phyloP scores from a whole-genome alignment of 2,113 vertebrate species.

The Taxidea taxus region DNA sequence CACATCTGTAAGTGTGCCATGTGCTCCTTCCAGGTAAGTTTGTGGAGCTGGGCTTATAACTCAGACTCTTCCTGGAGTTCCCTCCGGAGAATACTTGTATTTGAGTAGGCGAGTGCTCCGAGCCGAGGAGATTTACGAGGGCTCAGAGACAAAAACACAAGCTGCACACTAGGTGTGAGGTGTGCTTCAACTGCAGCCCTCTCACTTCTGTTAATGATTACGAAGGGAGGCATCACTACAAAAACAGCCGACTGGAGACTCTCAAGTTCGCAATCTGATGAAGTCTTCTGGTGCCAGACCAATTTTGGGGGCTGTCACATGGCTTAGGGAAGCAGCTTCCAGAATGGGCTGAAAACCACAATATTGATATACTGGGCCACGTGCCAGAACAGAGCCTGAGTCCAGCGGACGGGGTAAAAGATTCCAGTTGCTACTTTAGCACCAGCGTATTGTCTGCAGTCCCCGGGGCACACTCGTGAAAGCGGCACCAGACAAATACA shows the following conservation, averaged over 20 bases:
- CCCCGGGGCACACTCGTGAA: conserved; percentile 42
- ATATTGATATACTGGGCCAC: conserved; percentile 72
- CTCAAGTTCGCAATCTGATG: conserved; percentile 63
- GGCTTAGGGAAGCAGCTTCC: conserved; percentile 67
- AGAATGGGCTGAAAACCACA: conserved; percentile 76
- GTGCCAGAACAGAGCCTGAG: conserved; percentile 62
- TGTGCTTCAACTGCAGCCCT: conserved; percentile 33
- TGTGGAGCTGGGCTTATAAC: conserved; percentile 19
- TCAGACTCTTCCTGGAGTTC: not conserved
- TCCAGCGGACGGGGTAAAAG: conserved; percentile 59
- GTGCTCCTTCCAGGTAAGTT: conserved; percentile 40
- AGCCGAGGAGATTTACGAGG: conserved; percentile 54
- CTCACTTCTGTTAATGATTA: conserved; percentile 70
- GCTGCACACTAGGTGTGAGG: conserved; percentile 57
- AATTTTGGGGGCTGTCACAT: conserved; percentile 73
- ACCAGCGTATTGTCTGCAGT: conserved; percentile 59
- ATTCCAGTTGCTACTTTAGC: conserved; percentile 69
- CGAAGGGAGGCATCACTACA: conserved; percentile 63
- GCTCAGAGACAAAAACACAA: conserved; percentile 63
- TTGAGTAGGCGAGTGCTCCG: conserved; percentile 3
- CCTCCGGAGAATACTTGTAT: conserved; percentile 44
- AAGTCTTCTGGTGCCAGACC: conserved; percentile 74
- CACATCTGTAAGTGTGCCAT: not conserved
- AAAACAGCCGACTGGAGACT: conserved; percentile 56
- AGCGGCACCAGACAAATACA: conserved; percentile 36